A percentile compares a stretch with the other conserved stretches of the same genome.
These are phyloP conservation scores for Agelas oroides DNA, from an alignment of 37 sponge, comb jelly and placozoan genomes.

Conservation along the genomic window DNA sequence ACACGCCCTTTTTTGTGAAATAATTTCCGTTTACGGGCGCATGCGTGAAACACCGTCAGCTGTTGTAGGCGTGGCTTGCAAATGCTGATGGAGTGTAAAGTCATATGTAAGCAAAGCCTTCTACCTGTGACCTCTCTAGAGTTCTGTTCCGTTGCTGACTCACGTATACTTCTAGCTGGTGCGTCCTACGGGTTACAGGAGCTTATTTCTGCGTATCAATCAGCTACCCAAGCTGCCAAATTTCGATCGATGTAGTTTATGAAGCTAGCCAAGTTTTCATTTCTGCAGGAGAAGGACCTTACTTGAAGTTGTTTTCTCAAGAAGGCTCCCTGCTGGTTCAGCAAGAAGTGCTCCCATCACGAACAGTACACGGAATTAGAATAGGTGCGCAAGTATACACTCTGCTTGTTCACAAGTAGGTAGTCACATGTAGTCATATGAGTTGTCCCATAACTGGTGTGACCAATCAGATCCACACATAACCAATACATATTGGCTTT, in stretches of 20 bases:
- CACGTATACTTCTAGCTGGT: slow-evolving; percentile 48
- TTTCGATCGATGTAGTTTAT: too few species aligned
- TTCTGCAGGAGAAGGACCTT: slow-evolving; percentile 60
- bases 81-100: not conserved
- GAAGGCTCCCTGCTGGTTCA: slow-evolving; percentile 10
- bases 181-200: not conserved
- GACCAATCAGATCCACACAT: too few species aligned
- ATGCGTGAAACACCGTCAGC: too few species aligned
- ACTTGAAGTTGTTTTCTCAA: slow-evolving; percentile 57
- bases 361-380: slow-evolving; percentile 62
- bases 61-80: too few species aligned
- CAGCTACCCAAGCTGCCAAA: too few species aligned
- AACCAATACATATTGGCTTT: too few species aligned
- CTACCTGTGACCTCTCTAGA: slow-evolving; percentile 68
- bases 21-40: not conserved
- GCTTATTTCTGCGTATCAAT: too few species aligned
- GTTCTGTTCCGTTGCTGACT: slow-evolving; percentile 2
- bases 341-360: slow-evolving; percentile 36
- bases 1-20: too few species aligned
- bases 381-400: not conserved
- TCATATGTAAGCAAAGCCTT: slow-evolving; percentile 4
- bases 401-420: too few species aligned
- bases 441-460: too few species aligned
- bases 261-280: too few species aligned
- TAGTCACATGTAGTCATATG: too few species aligned